Percentiles rank a stretch among this genome's conserved stretches.
Evolutionary conservation across 2,888 invertebrate genomes (phyloP).

Genomic region (Chironomus riparius): DNA sequence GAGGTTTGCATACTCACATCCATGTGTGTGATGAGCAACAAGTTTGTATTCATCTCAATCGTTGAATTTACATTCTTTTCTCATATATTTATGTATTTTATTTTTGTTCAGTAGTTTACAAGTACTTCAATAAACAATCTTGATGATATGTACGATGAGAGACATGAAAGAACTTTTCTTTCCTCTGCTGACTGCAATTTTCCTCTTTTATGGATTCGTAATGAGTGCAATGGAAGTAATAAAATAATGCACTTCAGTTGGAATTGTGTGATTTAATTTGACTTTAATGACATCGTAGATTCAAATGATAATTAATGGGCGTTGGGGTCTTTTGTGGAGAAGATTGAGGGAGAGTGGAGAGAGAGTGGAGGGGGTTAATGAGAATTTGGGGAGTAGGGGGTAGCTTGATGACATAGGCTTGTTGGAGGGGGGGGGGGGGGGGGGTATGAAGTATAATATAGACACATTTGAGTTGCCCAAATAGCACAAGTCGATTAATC

Average conservation of each 20-base stretch:
- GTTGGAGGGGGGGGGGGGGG: too few species aligned
- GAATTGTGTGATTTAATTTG: background rate
- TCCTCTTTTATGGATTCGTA: too few species aligned
- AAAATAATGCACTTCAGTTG: background rate
- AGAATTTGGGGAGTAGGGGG: too few species aligned
- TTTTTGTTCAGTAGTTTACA: background rate
- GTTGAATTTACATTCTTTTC: background rate
- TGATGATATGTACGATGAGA: background rate
- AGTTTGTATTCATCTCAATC: background rate
- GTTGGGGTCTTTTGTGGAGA: background rate
- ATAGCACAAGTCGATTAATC: too few species aligned
- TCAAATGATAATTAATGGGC: background rate
- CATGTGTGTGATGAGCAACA: background rate
- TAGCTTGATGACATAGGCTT: too few species aligned
- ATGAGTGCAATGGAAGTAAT: too few species aligned
- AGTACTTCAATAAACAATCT: background rate
- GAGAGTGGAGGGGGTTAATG: too few species aligned
- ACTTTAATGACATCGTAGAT: slow-evolving; percentile 2
- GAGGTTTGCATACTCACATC: background rate
- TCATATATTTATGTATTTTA: background rate
- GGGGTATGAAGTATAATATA: too few species aligned
- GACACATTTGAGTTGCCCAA: too few species aligned
- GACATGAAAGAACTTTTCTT: background rate
- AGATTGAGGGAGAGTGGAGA: background rate
- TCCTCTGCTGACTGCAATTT: background rate